Percentiles rank a stretch among this genome's conserved stretches.
These are phyloP conservation scores for Zaprionus capensis DNA, from an alignment of 1,140 invertebrate genomes.

Conservation along the genomic window DNA sequence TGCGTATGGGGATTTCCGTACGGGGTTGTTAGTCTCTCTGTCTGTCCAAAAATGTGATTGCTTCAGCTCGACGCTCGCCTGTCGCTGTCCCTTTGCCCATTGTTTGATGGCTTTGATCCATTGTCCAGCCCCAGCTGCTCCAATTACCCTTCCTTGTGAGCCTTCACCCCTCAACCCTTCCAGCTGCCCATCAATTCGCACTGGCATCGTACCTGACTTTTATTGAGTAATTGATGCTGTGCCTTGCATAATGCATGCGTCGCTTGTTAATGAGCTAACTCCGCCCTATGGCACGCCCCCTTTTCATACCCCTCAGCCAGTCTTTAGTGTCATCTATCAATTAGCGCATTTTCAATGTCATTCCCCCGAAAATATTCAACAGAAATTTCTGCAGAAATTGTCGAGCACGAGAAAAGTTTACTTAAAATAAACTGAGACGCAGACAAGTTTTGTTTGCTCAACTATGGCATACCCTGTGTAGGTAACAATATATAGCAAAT, in stretches of 20 bases:
- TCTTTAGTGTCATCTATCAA: slow-evolving; percentile 30
- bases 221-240: slow-evolving; percentile 73
- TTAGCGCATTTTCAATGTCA: slow-evolving; percentile 55
- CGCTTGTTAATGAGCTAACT: neutral
- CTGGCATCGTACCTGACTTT: slow-evolving; percentile 43
- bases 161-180: neutral
- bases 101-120: slow-evolving; percentile 47
- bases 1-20: neutral
- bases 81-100: slow-evolving; percentile 11
- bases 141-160: neutral
- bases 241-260: neutral
- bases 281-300: neutral
- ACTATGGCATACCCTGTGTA: neutral
- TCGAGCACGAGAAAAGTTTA: neutral
- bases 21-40: slow-evolving; percentile 25
- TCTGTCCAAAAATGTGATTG: slow-evolving; percentile 39
- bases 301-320: neutral
- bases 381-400: slow-evolving; percentile 16
- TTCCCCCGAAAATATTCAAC: neutral
- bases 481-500: too few relatives aligned
- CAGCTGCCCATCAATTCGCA: neutral
- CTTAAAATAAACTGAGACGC: neutral
- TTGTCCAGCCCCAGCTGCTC: slow-evolving; percentile 19
- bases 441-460: neutral
- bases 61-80: slow-evolving; percentile 19